Percentiles rank a stretch among this genome's conserved stretches.
These are phyloP conservation scores for Salmo trutta DNA, from an alignment of 2,797 vertebrate species.

Conservation along the genomic window DNA sequence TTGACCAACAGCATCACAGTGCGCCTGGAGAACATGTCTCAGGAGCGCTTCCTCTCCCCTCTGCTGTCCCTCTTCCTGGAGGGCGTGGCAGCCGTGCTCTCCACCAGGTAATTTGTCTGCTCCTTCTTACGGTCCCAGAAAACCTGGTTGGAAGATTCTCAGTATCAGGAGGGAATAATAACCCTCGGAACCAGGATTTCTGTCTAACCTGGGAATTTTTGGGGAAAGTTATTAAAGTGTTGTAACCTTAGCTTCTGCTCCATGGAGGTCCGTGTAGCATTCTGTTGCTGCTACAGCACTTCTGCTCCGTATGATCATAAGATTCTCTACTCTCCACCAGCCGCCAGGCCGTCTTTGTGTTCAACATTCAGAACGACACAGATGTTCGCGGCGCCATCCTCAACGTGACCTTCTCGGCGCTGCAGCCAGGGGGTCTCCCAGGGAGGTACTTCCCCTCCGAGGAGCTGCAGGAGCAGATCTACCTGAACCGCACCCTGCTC, in stretches of 20 bases:
- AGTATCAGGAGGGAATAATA: not conserved
- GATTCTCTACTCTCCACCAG: conserved; percentile 82
- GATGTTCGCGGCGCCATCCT: conserved; percentile 93
- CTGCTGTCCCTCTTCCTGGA: conserved; percentile 90
- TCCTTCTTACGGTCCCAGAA: too few relatives aligned
- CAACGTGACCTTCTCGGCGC: conserved; percentile 93
- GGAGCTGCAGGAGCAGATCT: conserved; percentile 97
- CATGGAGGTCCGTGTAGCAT: too few relatives aligned
- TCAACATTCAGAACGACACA: conserved; percentile 96
- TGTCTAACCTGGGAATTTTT: not conserved
- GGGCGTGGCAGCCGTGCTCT: conserved; percentile 90
- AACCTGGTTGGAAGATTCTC: not conserved
- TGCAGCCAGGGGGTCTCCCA: conserved; percentile 83
- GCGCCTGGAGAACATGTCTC: conserved; percentile 97
- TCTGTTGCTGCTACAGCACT: not conserved
- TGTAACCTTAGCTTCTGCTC: too few relatives aligned
- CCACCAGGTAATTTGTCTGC: conserved; percentile 61
- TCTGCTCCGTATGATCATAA: not conserved
- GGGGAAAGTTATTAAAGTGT: not conserved
- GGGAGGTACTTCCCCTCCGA: conserved; percentile 91
- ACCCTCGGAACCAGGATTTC: not conserved
- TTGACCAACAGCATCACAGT: conserved; percentile 98
- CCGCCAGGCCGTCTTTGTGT: conserved; percentile 89
- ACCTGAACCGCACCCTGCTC: conserved; percentile 93
- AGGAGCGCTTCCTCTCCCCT: conserved; percentile 95